Percentiles rank a stretch among this genome's conserved stretches.
These are phyloP conservation scores for Trichomalopsis sarcophagae DNA, from an alignment of 1,140 invertebrate species.

Conservation along the genomic window DNA sequence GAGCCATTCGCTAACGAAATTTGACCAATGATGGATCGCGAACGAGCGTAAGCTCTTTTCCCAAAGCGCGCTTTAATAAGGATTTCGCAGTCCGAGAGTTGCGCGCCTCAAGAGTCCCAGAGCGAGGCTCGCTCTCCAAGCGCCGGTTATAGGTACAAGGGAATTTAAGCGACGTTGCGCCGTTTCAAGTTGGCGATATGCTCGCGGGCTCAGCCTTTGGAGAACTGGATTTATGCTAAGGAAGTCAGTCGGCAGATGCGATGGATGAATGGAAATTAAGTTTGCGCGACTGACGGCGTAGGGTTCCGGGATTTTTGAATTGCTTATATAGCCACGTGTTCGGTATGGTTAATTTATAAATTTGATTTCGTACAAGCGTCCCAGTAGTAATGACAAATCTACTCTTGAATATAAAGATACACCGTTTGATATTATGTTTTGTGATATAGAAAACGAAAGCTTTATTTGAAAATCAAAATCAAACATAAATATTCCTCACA, in stretches of 20 bases:
- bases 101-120: slow-evolving; percentile 5
- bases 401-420: no score
- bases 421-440: no score
- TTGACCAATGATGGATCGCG: not conserved
- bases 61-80: slow-evolving; percentile 17
- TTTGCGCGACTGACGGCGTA: not conserved
- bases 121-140: not conserved
- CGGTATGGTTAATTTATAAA: no score
- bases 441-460: no score
- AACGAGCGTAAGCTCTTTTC: slow-evolving; percentile 1
- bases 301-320: no score
- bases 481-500: not conserved
- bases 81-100: not conserved
- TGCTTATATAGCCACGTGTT: no score
- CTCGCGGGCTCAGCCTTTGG: not conserved
- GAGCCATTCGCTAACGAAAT: not conserved
- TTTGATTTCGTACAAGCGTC: no score
- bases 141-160: not conserved
- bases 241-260: not conserved
- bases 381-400: no score
- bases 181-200: not conserved
- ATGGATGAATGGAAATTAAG: not conserved
- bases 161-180: not conserved
- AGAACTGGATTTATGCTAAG: not conserved
- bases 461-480: not conserved